Percentiles rank a stretch among this genome's conserved stretches.
phyloP scores from a whole-genome alignment of 2,797 vertebrate genomes.

The Pseudomugil tenellus region DNA sequence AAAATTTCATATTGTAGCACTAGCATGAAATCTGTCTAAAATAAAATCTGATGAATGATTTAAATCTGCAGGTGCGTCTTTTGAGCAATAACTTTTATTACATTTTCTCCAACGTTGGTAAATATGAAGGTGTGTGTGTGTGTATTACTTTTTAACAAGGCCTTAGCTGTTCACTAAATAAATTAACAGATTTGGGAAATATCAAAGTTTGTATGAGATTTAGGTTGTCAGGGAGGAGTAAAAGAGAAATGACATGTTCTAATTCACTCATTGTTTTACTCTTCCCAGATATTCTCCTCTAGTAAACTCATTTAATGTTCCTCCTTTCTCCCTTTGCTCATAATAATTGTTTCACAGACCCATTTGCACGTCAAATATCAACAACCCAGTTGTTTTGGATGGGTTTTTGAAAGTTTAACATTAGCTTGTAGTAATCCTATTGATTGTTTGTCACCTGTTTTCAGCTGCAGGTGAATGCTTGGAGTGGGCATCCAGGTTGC shows the following conservation, averaged over 20 bases:
- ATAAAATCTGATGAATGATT: neutral
- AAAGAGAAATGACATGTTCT: constrained; percentile 58
- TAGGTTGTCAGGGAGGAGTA: constrained; percentile 60
- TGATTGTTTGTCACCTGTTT: constrained; percentile 87
- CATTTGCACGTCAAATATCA: neutral
- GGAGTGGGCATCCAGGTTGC: constrained; percentile 85
- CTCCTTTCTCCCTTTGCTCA: constrained; percentile 7
- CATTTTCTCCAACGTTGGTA: too few species aligned
- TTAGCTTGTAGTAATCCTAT: neutral
- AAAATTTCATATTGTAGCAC: too few species aligned
- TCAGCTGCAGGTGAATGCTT: constrained; percentile 89
- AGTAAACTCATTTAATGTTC: constrained; percentile 4
- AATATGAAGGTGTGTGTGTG: neutral
- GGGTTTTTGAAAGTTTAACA: neutral
- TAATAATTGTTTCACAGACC: constrained; percentile 1
- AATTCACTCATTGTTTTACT: constrained; percentile 57
- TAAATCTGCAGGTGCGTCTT: neutral
- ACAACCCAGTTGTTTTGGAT: constrained; percentile 1
- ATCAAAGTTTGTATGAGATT: constrained; percentile 59
- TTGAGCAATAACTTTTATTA: neutral
- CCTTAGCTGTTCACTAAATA: constrained; percentile 62
- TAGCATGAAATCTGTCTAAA: too few species aligned
- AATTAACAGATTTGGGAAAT: constrained; percentile 65
- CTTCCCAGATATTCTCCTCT: constrained; percentile 38
- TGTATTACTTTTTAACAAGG: constrained; percentile 46